These are phyloP conservation scores for Hippoglossus stenolepis DNA, from an alignment of 2,113 vertebrate genomes.

Conservation along the genomic window DNA sequence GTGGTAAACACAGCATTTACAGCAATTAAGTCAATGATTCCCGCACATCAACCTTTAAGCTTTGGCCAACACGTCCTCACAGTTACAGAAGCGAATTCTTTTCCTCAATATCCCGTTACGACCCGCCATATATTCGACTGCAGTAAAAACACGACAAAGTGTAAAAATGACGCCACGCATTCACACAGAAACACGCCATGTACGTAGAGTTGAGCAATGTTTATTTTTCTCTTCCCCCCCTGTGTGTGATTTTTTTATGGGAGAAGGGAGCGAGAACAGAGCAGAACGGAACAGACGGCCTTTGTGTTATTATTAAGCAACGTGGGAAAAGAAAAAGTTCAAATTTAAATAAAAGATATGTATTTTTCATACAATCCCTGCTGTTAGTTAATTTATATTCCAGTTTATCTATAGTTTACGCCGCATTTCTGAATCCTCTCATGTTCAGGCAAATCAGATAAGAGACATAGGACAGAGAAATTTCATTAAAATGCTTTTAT, in stretches of 20 bases:
- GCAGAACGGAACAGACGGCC: slow-evolving; percentile 14
- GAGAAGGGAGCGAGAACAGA: slow-evolving; percentile 11
- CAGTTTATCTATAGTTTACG: background rate
- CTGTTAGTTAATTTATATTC: slow-evolving; percentile 1
- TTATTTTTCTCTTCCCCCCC: slow-evolving; percentile 50
- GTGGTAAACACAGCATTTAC: slow-evolving; percentile 30
- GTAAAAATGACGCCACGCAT: slow-evolving; percentile 28
- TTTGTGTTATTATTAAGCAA: slow-evolving; percentile 11
- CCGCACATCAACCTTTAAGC: slow-evolving; percentile 31
- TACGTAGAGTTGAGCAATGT: slow-evolving; percentile 54
- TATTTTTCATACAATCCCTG: background rate
- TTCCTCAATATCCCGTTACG: background rate
- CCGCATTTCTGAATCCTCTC: background rate
- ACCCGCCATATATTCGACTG: background rate
- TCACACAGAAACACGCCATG: slow-evolving; percentile 31
- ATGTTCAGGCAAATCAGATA: background rate
- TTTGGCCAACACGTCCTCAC: slow-evolving; percentile 8
- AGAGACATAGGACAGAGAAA: background rate
- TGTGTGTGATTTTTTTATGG: slow-evolving; percentile 51
- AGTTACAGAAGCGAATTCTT: background rate
- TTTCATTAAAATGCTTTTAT: slow-evolving; percentile 37
- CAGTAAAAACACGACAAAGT: slow-evolving; percentile 7
- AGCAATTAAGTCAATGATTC: slow-evolving; percentile 47
- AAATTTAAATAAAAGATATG: background rate
- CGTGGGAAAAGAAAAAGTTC: too few species aligned